Percentiles rank a stretch among this genome's conserved stretches.
Evolutionary conservation across 2,113 vertebrate species (phyloP).

Genomic region (Gobius niger): DNA sequence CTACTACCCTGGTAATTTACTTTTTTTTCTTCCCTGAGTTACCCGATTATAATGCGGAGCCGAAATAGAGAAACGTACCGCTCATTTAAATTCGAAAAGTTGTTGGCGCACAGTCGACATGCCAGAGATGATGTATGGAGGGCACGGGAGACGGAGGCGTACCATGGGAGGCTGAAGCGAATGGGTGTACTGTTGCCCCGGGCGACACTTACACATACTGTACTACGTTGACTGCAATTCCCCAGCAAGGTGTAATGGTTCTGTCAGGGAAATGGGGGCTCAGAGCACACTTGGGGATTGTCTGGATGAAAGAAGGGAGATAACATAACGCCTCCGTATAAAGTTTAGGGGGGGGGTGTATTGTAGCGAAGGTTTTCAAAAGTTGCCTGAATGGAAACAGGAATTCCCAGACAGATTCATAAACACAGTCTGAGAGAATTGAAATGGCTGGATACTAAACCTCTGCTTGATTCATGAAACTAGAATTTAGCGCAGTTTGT

Average conservation of each 20-base stretch:
- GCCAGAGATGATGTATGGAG: slow-evolving; percentile 51
- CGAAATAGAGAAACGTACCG: slow-evolving; percentile 13
- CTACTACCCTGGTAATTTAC: slow-evolving; percentile 2
- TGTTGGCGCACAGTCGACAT: slow-evolving; percentile 35
- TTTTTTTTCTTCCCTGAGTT: slow-evolving; percentile 6
- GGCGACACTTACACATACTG: slow-evolving; percentile 35
- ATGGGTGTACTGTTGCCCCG: slow-evolving; percentile 31
- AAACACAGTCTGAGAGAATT: too few species aligned
- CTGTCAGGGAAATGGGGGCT: slow-evolving; percentile 24
- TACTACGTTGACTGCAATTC: slow-evolving; percentile 29
- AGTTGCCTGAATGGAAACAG: neutral
- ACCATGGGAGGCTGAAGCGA: slow-evolving; percentile 39
- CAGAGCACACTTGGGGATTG: slow-evolving; percentile 24
- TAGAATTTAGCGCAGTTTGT: too few species aligned
- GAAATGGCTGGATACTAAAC: too few species aligned
- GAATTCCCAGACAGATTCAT: neutral
- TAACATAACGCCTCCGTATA: slow-evolving; percentile 1
- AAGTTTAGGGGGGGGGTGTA: neutral
- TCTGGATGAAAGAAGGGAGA: slow-evolving; percentile 21
- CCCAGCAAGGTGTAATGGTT: slow-evolving; percentile 25
- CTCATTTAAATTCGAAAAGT: slow-evolving; percentile 15
- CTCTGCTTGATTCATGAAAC: too few species aligned
- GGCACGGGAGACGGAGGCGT: slow-evolving; percentile 26
- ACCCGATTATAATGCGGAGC: slow-evolving; percentile 15
- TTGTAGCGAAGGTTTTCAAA: too few species aligned